Evolutionary conservation across 2,888 invertebrate genomes (phyloP), one percentile per base, ranked within the genome.

Genomic region (Leptinotarsa rubiginosa): DNA sequence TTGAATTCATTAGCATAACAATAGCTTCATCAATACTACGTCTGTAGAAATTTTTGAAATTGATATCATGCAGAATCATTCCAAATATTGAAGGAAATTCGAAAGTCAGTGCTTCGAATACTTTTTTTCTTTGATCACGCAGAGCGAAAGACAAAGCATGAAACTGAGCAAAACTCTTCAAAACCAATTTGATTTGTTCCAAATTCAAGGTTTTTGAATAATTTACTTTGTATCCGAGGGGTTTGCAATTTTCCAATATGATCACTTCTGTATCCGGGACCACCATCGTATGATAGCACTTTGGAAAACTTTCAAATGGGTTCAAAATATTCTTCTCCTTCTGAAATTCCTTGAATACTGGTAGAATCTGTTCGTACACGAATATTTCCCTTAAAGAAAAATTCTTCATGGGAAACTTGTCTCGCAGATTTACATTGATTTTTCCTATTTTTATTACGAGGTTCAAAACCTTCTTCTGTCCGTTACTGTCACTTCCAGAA

Each of bases 191-290:
- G 0, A 84, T 74, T 70, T 85, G 85, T 20, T 81, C 72, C 13
- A 80, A 78, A 73, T 83, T 79, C 78, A 85, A 78, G n/a, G 80
- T 77, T 41, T 68, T 68, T 50, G 79, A 81, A 75, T 81, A 73
- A 65, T 76, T 76, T 56, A 83, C n/a, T 13, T 72, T 65, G 71
- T 78, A 85, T 4, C 82, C 82, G 2, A 70, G 31, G 15, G 56
- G 31, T 54, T 79, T 84, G 54, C 84, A 70, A 70, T 85, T 81
- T 73, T 83, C 82, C 72, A 84, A 75, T 20, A 83, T 75, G 3
- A 85, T 74, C 4, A 77, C 49, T 70, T 77, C 75, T 20, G 47
- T 70, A n/a, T 65, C 22, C 13, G 73, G 69, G 10, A 18, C 22
- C 1, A 70, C 10, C 18, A 73, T 72, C 3, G 77, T 72, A 20